Conservation (phyloP, 2,113 vertebrate species). For the Geococcyx californianus region DNA sequence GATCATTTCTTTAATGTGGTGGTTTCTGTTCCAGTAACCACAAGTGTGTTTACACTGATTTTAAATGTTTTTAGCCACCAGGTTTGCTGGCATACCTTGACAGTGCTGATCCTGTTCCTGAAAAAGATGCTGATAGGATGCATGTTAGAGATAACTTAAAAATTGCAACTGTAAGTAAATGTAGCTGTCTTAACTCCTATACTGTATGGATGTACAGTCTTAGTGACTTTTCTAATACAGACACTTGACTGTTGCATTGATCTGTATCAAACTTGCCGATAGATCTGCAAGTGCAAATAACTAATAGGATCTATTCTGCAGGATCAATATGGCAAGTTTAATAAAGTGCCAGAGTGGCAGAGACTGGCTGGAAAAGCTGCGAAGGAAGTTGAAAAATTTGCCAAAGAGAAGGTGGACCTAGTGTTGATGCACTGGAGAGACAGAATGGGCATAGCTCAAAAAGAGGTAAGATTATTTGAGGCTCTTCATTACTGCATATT, state of each 20-base stretch:
- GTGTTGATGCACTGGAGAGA: conserved; percentile 99
- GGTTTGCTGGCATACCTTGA: conserved; percentile 94
- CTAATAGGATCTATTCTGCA: conserved; percentile 48
- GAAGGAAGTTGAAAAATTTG: conserved; percentile 98
- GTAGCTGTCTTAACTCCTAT: neutral
- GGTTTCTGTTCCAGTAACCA: neutral
- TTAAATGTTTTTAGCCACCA: conserved; percentile 81
- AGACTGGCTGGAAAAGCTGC: conserved; percentile 96
- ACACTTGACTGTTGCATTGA: neutral
- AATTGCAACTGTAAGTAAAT: conserved; percentile 88
- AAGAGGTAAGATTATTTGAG: conserved; percentile 85
- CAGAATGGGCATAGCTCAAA: conserved; percentile 97
- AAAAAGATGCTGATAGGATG: conserved; percentile 96
- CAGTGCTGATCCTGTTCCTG: conserved; percentile 90
- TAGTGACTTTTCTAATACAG: neutral
- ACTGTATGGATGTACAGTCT: neutral
- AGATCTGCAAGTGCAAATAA: neutral
- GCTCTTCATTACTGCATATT: neutral
- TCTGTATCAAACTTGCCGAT: neutral
- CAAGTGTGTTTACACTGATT: neutral
- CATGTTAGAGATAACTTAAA: conserved; percentile 97
- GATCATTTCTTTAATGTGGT: too few species aligned
- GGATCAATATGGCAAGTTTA: conserved; percentile 94
- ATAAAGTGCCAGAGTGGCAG: conserved; percentile 98
- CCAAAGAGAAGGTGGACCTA: conserved; percentile 96